Base-by-base conservation (phyloP, 2,797 vertebrate species). In the Taeniopygia guttata region DNA sequence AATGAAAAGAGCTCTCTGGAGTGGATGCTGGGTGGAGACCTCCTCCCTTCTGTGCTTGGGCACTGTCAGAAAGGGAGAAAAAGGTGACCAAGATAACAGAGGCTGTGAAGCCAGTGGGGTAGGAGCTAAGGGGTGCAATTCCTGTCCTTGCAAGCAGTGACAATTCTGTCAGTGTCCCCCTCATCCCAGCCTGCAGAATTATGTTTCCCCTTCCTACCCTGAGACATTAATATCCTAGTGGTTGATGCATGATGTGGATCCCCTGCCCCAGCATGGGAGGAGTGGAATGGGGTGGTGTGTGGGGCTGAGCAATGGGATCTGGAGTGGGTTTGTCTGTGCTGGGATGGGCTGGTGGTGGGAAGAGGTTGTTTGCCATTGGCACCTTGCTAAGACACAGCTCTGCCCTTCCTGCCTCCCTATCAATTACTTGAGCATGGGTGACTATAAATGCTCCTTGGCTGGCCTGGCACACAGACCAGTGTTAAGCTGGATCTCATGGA, bases 1-100 rank as follows among this genome's bases (percentile, higher is more conserved):
- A 87, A 90, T 77, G 86, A 90, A 89, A 92, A 95, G 93, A 93
- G 56, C 82, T 86, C 93, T 94, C 89, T 81, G 56, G 92, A 85
- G 78, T 52, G 42, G 0, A 2, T 63, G 49, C 1, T 66, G 48
- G 72, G 75, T 40, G 48, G 63, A 68, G 38, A 73, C 14, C 5
- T 43, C 74, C 93, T 76, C 80, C 69, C 58, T 15, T 30, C 52
- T 36, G 43, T 2, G 4, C 77, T 54, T 77, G 81, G 46, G 38
- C 1, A 0, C 86, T 87, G 60, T 81, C 77, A 76, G 80, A 62
- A 93, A 89, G 32, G 54, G 27, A 87, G 77, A 85, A 81, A 69
- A 82, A 49, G n/a, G 29, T 0, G 2, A 56, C 30, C 0, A 3
- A 87, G 56, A 11, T 0, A 29, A 20, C 32, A 52, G 74, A 76